Conservation (phyloP, 1,140 invertebrate genomes). For the Drosophila kikkawai region DNA sequence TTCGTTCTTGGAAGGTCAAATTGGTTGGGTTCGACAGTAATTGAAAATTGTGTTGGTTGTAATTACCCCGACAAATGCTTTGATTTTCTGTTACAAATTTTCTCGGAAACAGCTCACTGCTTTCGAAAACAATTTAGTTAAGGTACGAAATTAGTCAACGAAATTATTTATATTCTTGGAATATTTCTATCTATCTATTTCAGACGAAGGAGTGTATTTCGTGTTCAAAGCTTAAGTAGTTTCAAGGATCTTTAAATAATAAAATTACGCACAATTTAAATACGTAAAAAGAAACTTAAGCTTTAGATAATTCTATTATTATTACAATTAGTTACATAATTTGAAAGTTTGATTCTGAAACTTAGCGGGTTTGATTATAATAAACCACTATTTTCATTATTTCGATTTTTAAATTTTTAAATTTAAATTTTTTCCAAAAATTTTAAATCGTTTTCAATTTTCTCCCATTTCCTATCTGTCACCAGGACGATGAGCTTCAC, state of each 20-base stretch:
- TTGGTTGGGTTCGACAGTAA: constrained; percentile 12
- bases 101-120: neutral
- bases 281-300: no score
- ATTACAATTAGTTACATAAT: no score
- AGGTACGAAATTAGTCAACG: neutral
- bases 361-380: no score
- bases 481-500: constrained; percentile 88
- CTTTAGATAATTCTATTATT: no score
- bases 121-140: constrained; percentile 4
- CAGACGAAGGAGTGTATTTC: neutral
- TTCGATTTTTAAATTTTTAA: no score
- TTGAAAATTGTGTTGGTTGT: constrained; percentile 19
- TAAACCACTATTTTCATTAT: no score
- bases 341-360: no score
- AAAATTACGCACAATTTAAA: no score
- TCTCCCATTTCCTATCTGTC: neutral
- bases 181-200: no score
- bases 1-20: constrained; percentile 12
- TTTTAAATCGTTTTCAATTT: neutral
- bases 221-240: neutral
- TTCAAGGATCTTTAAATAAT: neutral
- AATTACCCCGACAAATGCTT: constrained; percentile 17
- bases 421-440: no score
- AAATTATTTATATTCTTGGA: neutral
- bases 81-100: constrained; percentile 3